phyloP scores from a whole-genome alignment of 2,113 vertebrate species.

The Carassius gibelio region DNA sequence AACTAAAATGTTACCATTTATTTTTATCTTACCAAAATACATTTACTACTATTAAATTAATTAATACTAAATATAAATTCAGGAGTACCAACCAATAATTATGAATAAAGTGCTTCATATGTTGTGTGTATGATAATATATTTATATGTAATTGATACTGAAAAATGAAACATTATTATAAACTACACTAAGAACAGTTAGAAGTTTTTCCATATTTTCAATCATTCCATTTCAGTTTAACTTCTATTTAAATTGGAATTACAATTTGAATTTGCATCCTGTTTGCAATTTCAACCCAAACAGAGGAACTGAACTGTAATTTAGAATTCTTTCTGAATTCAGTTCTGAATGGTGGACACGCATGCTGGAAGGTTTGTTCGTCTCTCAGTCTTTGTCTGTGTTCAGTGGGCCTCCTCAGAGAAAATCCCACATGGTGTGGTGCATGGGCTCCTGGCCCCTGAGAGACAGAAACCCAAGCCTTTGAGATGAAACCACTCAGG shows the following conservation, averaged over 20 bases:
- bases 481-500: constrained; percentile 67
- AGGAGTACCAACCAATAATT: background rate
- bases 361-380: background rate
- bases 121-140: background rate
- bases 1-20: no score
- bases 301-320: background rate
- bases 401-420: background rate
- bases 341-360: background rate
- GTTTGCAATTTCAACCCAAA: background rate
- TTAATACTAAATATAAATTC: background rate
- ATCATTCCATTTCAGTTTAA: background rate
- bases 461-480: constrained; percentile 67
- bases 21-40: no score
- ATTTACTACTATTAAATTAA: background rate
- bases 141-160: background rate
- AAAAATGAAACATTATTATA: background rate
- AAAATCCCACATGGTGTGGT: constrained; percentile 4
- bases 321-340: background rate
- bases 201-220: background rate
- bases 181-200: background rate
- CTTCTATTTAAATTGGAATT: background rate
- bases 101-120: background rate
- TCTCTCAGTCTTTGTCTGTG: constrained; percentile 12
- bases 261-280: background rate
- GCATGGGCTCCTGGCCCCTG: constrained; percentile 26